Conservation (phyloP, 1,140 invertebrate genomes). For the Tetramorium parvispinum region DNA sequence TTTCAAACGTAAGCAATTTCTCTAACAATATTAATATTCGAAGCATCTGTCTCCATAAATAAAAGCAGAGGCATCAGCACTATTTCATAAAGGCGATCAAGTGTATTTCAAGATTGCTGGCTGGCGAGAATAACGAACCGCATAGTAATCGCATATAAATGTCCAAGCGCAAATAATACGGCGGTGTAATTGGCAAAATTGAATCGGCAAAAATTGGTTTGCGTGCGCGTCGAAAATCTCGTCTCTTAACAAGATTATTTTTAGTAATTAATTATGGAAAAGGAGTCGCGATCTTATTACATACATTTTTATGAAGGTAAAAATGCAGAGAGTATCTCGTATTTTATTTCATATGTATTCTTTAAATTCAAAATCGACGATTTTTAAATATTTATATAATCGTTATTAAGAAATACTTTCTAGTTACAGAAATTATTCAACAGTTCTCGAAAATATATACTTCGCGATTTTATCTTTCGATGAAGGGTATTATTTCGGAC, state of each 20-base stretch:
- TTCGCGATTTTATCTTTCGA: neutral
- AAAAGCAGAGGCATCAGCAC: neutral
- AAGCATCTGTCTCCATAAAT: neutral
- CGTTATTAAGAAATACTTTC: neutral
- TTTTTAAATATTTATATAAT: neutral
- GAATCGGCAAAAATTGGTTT: slow-evolving; percentile 57
- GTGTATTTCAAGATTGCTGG: neutral
- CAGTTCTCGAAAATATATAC: neutral
- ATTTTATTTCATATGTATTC: neutral
- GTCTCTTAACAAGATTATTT: slow-evolving; percentile 44
- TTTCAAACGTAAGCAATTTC: neutral
- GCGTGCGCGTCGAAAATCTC: neutral
- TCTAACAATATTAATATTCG: neutral
- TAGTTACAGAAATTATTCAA: neutral
- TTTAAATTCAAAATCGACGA: neutral
- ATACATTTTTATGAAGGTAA: neutral
- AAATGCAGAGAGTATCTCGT: neutral
- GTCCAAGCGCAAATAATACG: slow-evolving; percentile 45
- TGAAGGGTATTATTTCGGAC: neutral
- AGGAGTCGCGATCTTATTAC: neutral
- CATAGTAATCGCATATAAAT: slow-evolving; percentile 59
- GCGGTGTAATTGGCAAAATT: slow-evolving; percentile 54
- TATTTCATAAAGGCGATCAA: neutral
- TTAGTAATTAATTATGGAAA: neutral
- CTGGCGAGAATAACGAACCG: slow-evolving; percentile 1